phyloP scores from a whole-genome alignment of 2,797 vertebrate species.

The Linurgus olivaceus region DNA sequence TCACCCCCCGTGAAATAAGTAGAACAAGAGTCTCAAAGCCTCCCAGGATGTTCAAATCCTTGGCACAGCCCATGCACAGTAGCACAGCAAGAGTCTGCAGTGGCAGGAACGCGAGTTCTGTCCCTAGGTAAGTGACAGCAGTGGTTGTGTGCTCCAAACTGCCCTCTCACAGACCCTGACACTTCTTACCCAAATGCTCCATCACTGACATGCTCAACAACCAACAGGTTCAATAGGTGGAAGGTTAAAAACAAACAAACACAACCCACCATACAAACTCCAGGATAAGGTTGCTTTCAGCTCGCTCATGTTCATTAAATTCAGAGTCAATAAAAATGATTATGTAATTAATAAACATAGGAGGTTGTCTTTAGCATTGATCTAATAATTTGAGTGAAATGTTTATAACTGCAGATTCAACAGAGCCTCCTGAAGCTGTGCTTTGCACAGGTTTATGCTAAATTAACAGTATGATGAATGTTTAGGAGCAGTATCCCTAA shows the following conservation, averaged over 20 bases:
- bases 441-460: background rate
- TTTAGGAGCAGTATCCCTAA: background rate
- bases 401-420: background rate
- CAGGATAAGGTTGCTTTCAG: background rate
- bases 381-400: background rate
- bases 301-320: background rate
- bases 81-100: background rate
- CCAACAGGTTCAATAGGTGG: background rate
- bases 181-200: background rate
- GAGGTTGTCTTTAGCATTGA: background rate
- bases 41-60: background rate
- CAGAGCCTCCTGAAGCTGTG: background rate
- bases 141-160: background rate
- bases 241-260: background rate
- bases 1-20: background rate
- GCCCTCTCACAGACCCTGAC: background rate
- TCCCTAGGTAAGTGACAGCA: background rate
- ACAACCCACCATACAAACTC: background rate
- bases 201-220: background rate
- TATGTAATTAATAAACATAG: background rate
- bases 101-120: fast-evolving
- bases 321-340: background rate
- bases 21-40: background rate
- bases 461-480: background rate
- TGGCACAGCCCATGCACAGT: background rate